Evolutionary conservation across 2,113 vertebrate species (phyloP), one percentile per base, ranked within the genome.

Genomic region (Anguilla japonica): DNA sequence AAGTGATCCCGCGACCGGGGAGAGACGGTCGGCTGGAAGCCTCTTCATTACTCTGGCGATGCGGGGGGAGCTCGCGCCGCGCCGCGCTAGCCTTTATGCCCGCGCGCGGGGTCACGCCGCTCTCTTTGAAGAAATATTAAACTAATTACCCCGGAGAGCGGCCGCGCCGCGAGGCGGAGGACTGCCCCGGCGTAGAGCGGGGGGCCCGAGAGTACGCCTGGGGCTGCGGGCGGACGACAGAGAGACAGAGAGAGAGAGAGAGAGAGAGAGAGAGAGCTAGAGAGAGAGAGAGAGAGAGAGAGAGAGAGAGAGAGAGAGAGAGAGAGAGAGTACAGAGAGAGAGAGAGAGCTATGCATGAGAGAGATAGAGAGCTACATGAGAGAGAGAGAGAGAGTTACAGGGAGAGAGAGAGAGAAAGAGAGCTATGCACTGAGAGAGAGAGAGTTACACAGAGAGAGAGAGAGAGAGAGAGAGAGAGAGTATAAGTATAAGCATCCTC

Each of bases 121-220:
- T 94, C 91, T 93, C 96, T 96, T 95, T 95, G 94, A 96, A 96
- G 95, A 93, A 95, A 95, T 95, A 96, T 95, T 96, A 94, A 95
- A 94, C 94, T 95, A 95, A 96, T 96, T 96, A 95, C 94, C 91
- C 95, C 92, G 91, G 94, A 95, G 94, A 93, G 94, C 92, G 91
- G 92, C 92, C 90, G 92, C 90, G 94, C 93, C 93, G 94, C 93
- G 92, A 93, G 92, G 91, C 87, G 90, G 93, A 90, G 91, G 91
- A 91, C 92, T 92, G 93, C 92, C 88, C 88, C 86, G 84, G 91
- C 90, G 94, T 95, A 95, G 93, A 94, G 88, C 41, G 89, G 89
- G 60, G 60, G 60, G 6, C 63, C 26, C 3, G 20, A n/a, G 26
- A 34, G 26, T n/a, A 9, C 71, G 26, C 26, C 11, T 34, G n/a